Percentiles rank a stretch among this genome's conserved stretches.
Conservation (phyloP, 2,113 vertebrate genomes). For the Hystrix cristata region DNA sequence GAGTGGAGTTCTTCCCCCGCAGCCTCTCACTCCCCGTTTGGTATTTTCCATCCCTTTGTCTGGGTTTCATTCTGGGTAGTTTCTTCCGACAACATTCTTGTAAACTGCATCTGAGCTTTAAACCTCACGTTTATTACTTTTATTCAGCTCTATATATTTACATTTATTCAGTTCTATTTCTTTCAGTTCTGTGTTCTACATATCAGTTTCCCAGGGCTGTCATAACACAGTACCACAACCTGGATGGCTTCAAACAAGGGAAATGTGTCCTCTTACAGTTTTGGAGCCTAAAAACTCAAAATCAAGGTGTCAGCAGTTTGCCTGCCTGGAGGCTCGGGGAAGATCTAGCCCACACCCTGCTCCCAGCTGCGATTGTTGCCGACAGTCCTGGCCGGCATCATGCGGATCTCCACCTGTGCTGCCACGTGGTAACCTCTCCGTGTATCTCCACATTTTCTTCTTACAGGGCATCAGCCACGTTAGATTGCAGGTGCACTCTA, state of each 20-base stretch:
- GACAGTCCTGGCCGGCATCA: not conserved
- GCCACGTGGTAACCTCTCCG: not conserved
- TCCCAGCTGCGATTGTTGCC: not conserved
- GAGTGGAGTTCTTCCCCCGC: not conserved
- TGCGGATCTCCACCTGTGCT: not conserved
- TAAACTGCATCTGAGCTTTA: not conserved
- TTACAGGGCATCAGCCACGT: not conserved
- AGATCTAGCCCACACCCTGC: too few relatives aligned
- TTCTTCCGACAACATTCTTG: not conserved
- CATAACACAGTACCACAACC: not conserved
- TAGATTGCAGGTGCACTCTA: not conserved
- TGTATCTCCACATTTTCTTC: not conserved
- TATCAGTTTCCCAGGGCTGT: too few relatives aligned
- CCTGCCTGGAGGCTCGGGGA: not conserved
- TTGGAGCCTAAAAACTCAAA: too few relatives aligned
- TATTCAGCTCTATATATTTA: not conserved
- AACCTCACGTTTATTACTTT: not conserved
- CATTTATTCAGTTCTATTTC: not conserved
- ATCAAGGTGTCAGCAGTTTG: not conserved
- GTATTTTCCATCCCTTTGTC: not conserved
- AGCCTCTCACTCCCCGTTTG: not conserved
- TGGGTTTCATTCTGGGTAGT: not conserved
- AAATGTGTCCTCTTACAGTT: not conserved
- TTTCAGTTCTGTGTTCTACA: not conserved
- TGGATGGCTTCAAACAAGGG: not conserved